phyloP scores from a whole-genome alignment of 2,797 vertebrate species.

The Rhincodon typus region DNA sequence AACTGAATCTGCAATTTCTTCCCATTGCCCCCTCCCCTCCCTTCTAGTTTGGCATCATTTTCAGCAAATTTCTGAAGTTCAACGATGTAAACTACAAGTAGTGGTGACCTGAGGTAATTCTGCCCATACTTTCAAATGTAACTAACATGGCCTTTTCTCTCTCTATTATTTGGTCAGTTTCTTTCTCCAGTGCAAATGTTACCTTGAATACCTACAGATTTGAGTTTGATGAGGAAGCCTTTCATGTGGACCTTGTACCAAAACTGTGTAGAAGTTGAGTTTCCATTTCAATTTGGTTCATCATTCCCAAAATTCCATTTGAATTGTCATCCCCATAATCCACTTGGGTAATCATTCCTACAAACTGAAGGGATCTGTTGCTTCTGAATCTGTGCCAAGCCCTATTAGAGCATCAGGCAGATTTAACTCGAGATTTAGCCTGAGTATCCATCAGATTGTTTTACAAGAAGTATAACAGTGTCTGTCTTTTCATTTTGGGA shows the following conservation, averaged over 20 bases:
- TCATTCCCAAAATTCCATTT: neutral
- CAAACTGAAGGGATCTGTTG: neutral
- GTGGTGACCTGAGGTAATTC: neutral
- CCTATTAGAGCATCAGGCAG: neutral
- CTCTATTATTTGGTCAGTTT: neutral
- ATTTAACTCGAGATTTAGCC: neutral
- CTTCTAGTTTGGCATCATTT: neutral
- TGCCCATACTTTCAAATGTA: neutral
- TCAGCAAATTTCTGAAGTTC: neutral
- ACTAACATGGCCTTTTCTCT: neutral
- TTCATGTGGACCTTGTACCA: no score
- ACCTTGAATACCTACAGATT: no score
- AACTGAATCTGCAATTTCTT: neutral
- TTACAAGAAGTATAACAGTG: neutral
- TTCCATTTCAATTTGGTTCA: no score
- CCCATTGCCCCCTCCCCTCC: neutral
- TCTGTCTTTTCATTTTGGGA: neutral
- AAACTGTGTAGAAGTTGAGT: no score
- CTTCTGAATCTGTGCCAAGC: neutral
- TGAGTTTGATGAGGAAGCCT: no score
- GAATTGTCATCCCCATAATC: neutral
- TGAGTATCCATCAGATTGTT: neutral
- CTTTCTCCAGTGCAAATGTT: neutral
- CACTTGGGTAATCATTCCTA: neutral
- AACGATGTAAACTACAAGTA: neutral